Evolutionary conservation across 2,888 invertebrate species (phyloP).

Genomic region (Drymonia ruficornis): DNA sequence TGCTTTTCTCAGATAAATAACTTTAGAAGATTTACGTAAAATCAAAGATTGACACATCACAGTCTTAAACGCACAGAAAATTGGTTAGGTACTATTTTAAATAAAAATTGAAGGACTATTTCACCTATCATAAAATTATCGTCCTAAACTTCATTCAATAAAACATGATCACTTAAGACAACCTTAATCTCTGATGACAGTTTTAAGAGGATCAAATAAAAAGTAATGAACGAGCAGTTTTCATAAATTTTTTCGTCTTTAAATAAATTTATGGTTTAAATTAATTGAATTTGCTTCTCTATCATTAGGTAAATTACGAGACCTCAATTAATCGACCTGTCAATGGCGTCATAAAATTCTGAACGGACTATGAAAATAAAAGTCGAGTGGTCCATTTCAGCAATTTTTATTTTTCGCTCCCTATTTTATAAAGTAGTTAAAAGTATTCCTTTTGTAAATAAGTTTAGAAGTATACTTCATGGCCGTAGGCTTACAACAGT

Average conservation of each 20-base stretch:
- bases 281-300: conserved; percentile 16
- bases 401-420: neutral
- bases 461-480: neutral
- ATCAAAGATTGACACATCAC: no score
- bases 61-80: no score
- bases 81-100: no score
- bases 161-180: no score
- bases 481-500: neutral
- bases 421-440: neutral
- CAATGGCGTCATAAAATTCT: conserved; percentile 18
- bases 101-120: no score
- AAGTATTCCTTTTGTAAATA: neutral
- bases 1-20: no score
- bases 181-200: neutral
- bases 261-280: conserved; percentile 2
- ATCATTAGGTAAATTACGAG: conserved; percentile 15
- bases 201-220: neutral
- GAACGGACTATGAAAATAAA: conserved; percentile 9
- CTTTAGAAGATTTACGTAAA: no score
- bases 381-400: neutral
- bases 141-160: no score
- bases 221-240: neutral
- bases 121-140: no score
- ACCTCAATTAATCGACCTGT: conserved; percentile 22
- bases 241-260: neutral